These are phyloP conservation scores for Odontophorus gujanensis DNA, from an alignment of 2,113 vertebrate species.

Conservation along the genomic window DNA sequence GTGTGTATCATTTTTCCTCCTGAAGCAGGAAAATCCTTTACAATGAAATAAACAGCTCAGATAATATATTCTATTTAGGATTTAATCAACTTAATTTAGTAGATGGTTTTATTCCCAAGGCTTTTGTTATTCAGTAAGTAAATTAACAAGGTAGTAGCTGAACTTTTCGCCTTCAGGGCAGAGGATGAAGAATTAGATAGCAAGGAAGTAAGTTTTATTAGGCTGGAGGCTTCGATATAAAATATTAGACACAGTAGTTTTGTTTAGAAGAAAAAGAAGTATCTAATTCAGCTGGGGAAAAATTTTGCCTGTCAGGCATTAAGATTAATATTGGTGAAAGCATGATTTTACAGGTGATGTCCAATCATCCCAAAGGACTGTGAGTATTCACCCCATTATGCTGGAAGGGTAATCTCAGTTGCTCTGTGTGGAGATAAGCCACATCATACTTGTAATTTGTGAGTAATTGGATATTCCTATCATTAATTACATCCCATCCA, in stretches of 20 bases:
- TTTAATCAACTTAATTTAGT: background rate
- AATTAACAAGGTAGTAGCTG: background rate
- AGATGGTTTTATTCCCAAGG: background rate
- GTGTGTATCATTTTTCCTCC: background rate
- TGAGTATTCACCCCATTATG: background rate
- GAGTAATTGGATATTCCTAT: background rate
- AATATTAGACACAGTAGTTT: background rate
- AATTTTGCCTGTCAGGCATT: background rate
- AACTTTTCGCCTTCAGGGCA: background rate
- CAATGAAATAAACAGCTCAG: background rate
- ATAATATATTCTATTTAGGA: background rate
- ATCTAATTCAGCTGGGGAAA: background rate
- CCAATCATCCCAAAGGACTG: no score
- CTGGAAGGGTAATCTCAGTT: background rate
- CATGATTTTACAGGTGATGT: background rate
- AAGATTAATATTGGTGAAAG: background rate
- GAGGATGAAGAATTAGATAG: background rate
- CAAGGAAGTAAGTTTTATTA: background rate
- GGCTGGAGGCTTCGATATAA: background rate
- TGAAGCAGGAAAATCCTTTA: background rate
- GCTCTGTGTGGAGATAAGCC: background rate
- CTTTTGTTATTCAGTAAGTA: background rate
- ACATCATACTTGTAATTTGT: background rate
- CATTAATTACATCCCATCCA: background rate
- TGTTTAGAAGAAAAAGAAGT: background rate